Evolutionary conservation across 2,797 vertebrate species (phyloP).

Genomic region (Bryconaethiops microstoma): DNA sequence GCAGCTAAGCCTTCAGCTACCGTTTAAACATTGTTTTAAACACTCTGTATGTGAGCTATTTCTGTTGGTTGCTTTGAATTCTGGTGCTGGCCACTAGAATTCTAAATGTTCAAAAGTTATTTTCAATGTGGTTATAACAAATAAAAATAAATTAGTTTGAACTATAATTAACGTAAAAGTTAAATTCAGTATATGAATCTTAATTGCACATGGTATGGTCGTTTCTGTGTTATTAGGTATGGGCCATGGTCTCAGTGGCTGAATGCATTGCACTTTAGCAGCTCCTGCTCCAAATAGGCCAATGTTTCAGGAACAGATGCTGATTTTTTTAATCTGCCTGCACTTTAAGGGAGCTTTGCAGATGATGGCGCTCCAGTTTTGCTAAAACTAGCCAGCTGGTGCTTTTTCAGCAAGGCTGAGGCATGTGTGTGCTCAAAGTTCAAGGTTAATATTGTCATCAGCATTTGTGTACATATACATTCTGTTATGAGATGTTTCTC

Average conservation of each 20-base stretch:
- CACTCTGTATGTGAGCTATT: constrained; percentile 66
- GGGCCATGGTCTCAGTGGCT: constrained; percentile 50
- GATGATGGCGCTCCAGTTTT: background rate
- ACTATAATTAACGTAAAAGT: too few relatives aligned
- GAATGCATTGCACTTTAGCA: constrained; percentile 63
- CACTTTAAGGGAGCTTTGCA: constrained; percentile 47
- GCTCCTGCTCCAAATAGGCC: constrained; percentile 62
- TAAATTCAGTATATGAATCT: too few relatives aligned
- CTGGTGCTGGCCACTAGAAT: too few relatives aligned
- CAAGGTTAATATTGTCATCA: too few relatives aligned
- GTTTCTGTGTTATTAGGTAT: background rate
- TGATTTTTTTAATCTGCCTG: constrained; percentile 64
- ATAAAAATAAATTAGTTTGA: too few relatives aligned
- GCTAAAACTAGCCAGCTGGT: background rate
- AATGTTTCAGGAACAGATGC: constrained; percentile 65
- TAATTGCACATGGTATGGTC: too few relatives aligned
- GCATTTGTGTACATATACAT: too few relatives aligned
- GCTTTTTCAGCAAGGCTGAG: background rate
- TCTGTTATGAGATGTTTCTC: too few relatives aligned
- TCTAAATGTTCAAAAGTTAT: too few relatives aligned
- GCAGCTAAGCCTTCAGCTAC: constrained; percentile 74
- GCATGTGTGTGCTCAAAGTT: too few relatives aligned
- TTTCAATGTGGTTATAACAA: too few relatives aligned
- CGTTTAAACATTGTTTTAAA: constrained; percentile 72
- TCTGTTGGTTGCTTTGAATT: too few relatives aligned